Evolutionary conservation across 1,140 invertebrate species (phyloP).

Genomic region (Papilio polyxenes): DNA sequence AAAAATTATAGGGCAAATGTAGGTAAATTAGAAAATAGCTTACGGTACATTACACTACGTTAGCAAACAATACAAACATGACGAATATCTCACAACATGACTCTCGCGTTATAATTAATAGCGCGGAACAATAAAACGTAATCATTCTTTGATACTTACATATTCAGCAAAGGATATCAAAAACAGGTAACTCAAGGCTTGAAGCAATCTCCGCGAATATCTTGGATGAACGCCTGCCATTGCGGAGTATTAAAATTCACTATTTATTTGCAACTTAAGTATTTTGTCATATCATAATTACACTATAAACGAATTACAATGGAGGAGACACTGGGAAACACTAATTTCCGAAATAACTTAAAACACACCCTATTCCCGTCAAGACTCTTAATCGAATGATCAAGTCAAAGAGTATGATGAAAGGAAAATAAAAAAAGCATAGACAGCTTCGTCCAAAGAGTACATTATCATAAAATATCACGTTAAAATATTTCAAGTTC

Average conservation of each 20-base stretch:
- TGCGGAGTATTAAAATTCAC: conserved; percentile 51
- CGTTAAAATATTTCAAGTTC: no score
- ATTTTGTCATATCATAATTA: conserved; percentile 69
- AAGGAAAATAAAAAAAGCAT: not conserved
- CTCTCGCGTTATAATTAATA: conserved; percentile 43
- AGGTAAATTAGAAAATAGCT: conserved; percentile 42
- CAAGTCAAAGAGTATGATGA: not conserved
- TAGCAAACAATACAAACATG: conserved; percentile 23
- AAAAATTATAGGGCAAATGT: conserved; percentile 49
- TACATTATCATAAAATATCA: not conserved
- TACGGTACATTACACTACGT: not conserved
- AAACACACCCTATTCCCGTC: conserved; percentile 42
- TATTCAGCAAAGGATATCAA: conserved; percentile 61
- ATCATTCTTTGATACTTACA: conserved; percentile 57
- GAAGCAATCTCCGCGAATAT: conserved; percentile 55
- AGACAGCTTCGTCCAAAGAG: not conserved
- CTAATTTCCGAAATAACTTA: conserved; percentile 42
- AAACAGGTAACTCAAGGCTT: conserved; percentile 58
- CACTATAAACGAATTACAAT: conserved; percentile 45
- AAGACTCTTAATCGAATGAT: conserved; percentile 28
- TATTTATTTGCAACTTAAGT: conserved; percentile 45
- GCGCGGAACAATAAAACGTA: conserved; percentile 54
- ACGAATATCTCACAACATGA: not conserved
- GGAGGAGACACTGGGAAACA: conserved; percentile 41
- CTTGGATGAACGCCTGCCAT: conserved; percentile 57